A percentile compares a stretch with the other conserved stretches of the same genome.
Conservation (phyloP, 2,113 vertebrate species). For the Neopipo cinnamomea region DNA sequence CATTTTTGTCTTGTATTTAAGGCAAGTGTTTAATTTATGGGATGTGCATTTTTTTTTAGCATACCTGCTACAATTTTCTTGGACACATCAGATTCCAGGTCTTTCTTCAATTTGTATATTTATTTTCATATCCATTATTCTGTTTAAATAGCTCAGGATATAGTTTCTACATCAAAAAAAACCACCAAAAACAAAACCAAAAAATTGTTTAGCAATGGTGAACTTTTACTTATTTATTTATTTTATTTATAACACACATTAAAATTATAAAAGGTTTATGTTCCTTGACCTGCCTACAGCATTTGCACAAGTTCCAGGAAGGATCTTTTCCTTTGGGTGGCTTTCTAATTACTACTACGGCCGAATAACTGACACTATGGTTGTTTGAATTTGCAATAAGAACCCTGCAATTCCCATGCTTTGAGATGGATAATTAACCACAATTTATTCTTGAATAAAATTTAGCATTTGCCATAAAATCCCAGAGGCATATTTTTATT, state of each 20-base stretch:
- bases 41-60: not conserved
- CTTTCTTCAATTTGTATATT: not conserved
- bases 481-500: not conserved
- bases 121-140: not conserved
- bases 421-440: slow-evolving; percentile 13
- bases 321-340: not conserved
- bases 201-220: not conserved
- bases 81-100: not conserved
- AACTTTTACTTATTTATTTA: not conserved
- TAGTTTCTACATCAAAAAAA: not conserved
- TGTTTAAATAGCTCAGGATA: not conserved
- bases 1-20: not conserved
- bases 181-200: not conserved
- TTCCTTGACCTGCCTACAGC: not conserved
- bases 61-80: not conserved
- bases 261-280: not conserved
- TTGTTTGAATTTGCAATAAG: not conserved
- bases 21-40: not conserved
- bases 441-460: slow-evolving; percentile 24
- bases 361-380: not conserved
- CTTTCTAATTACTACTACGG: not conserved
- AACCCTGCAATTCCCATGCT: not conserved
- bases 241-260: not conserved
- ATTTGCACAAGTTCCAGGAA: not conserved
- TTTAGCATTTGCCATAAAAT: not conserved